Conservation (phyloP, 2,797 vertebrate genomes). For the Garrulus glandarius region DNA sequence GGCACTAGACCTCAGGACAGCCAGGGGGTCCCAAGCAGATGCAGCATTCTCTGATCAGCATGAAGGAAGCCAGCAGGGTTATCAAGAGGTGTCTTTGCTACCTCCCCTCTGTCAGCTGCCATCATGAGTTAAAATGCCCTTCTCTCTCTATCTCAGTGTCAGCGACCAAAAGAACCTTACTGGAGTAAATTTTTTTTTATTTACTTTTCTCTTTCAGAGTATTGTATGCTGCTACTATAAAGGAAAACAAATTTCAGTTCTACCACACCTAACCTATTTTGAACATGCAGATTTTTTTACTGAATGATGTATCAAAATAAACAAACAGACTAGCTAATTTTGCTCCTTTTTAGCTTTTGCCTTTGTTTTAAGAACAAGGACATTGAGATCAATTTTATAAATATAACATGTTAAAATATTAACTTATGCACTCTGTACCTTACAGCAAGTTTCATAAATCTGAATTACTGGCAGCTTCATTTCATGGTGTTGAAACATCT, state of each 20-base stretch:
- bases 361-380: background rate
- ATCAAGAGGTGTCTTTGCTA: background rate
- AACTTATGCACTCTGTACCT: background rate
- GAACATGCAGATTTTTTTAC: rapidly evolving
- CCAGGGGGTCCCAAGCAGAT: background rate
- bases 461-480: conserved; percentile 27
- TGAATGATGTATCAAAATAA: background rate
- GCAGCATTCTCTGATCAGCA: background rate
- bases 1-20: background rate
- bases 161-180: background rate
- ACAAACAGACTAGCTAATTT: background rate
- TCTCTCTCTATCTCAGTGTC: background rate
- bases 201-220: background rate
- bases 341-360: background rate
- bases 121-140: background rate
- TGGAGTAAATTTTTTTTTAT: background rate
- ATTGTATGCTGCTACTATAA: background rate
- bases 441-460: conserved; percentile 15
- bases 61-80: background rate
- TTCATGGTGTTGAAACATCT: background rate
- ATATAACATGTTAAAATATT: background rate
- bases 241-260: background rate
- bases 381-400: background rate
- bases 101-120: background rate
- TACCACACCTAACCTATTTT: background rate